Evolutionary conservation across 2,797 vertebrate species (phyloP).

Genomic region (Semotilus atromaculatus): DNA sequence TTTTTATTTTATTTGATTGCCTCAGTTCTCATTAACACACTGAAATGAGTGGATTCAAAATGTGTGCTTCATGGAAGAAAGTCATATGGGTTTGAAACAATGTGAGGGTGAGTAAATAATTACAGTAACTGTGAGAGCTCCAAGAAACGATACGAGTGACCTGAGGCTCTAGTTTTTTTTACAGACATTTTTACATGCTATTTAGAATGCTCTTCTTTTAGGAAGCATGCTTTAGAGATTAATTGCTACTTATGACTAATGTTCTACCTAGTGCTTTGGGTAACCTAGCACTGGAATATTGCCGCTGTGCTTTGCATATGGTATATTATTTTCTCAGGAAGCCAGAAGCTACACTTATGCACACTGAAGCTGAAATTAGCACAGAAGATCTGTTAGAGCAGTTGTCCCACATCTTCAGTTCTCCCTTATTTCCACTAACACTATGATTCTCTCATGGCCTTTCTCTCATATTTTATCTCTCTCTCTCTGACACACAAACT

Average conservation of each 20-base stretch:
- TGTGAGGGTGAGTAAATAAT: not conserved
- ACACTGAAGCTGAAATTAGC: slow-evolving; percentile 25
- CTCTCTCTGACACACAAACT: slow-evolving; percentile 6
- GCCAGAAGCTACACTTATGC: slow-evolving; percentile 21
- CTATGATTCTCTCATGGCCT: not conserved
- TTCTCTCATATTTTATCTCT: not conserved
- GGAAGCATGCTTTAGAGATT: not conserved
- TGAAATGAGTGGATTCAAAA: too few species aligned
- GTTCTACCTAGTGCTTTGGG: not conserved
- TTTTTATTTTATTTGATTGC: too few species aligned
- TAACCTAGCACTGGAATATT: not conserved
- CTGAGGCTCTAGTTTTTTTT: not conserved
- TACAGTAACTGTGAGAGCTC: not conserved
- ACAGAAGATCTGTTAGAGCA: slow-evolving; percentile 22
- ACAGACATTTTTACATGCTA: not conserved
- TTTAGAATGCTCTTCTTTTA: not conserved
- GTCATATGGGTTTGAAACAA: not conserved
- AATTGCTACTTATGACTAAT: not conserved
- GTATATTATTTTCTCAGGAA: slow-evolving; percentile 15
- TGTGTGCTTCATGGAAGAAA: not conserved
- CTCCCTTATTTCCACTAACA: slow-evolving; percentile 1
- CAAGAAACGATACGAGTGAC: not conserved
- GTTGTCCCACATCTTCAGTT: not conserved
- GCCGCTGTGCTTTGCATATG: not conserved
- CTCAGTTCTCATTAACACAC: too few species aligned